Percentiles rank a stretch among this genome's conserved stretches.
Evolutionary conservation across 2,797 vertebrate species (phyloP).

Genomic region (Crocidura indochinensis): DNA sequence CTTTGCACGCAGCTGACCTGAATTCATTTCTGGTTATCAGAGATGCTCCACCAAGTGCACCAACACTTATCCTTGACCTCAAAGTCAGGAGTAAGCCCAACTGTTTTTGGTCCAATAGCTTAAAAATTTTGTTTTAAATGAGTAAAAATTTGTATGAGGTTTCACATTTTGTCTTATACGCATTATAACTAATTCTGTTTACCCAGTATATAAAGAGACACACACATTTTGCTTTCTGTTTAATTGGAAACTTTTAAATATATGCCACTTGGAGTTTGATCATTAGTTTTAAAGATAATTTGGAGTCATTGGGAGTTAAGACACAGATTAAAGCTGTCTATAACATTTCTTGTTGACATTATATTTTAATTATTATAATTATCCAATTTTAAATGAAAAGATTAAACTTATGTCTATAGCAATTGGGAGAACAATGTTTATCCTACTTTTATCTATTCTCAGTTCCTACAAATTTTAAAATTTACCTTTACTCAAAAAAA

Average conservation of each 20-base stretch:
- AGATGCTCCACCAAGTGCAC: no score
- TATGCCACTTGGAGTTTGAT: background rate
- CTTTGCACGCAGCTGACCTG: no score
- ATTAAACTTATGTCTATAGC: background rate
- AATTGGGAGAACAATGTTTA: background rate
- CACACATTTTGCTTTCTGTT: conserved; percentile 3
- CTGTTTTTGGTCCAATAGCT: no score
- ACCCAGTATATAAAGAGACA: background rate
- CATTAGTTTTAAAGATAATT: conserved; percentile 36
- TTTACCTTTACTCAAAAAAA: conserved; percentile 38
- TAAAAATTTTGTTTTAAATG: no score
- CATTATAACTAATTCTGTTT: conserved; percentile 20
- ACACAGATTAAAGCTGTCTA: background rate
- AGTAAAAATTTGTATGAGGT: no score
- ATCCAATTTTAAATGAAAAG: background rate
- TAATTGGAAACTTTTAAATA: conserved; percentile 31
- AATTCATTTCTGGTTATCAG: no score
- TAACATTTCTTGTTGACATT: conserved; percentile 28
- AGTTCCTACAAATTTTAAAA: conserved; percentile 14
- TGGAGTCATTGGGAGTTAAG: conserved; percentile 24
- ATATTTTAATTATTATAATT: background rate
- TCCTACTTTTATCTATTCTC: background rate
- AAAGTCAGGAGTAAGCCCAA: no score
- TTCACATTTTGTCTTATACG: background rate
- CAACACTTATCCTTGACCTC: no score